Evolutionary conservation across 2,113 vertebrate species (phyloP), one percentile per base, ranked within the genome.

Genomic region (Toxotes jaculatrix): DNA sequence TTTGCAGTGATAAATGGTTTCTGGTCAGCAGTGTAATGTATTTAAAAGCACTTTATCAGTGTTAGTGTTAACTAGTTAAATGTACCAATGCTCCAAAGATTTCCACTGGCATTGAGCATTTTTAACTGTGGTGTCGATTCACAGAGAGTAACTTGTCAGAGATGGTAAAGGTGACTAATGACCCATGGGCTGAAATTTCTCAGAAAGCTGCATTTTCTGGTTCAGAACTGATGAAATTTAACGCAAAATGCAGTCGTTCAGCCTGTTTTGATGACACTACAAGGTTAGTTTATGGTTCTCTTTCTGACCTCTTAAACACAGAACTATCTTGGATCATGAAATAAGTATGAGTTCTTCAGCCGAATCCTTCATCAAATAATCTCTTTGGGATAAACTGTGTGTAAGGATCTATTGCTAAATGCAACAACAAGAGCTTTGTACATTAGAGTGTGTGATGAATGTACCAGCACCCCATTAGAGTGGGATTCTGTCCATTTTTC

Each of bases 381-480:
- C 49, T 31, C 23, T 82, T 63, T 73, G 19, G 53, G 32, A 57
- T 62, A 69, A 66, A 63, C 10, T 42, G 21, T 19, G 56, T 27
- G 56, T 40, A 63, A 36, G 69, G 69, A 77, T 82, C 55, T 21
- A 53, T 53, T 14, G 23, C 45, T 51, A 56, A 85, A 82, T 53
- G 69, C 16, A n/a, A 71, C 72, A 72, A 75, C 69, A 73, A 60
- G 61, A 81, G 88, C 78, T 90, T 87, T 79, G 47, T 80, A 61
- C 51, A 73, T 71, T 43, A 76, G 75, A 49, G 68, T 60, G 56
- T 55, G 17, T 85, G 78, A 85, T 87, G 82, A 90, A 89, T 81
- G 80, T 56, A 74, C 53, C 59, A 84, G 23, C 75, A 87, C 32
- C 53, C 86, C 83, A 88, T 89, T 85, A 92, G 74, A 80, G 77